A percentile compares a stretch with the other conserved stretches of the same genome.
These are phyloP conservation scores for Garra rufa DNA, from an alignment of 2,113 vertebrate species.

Conservation along the genomic window DNA sequence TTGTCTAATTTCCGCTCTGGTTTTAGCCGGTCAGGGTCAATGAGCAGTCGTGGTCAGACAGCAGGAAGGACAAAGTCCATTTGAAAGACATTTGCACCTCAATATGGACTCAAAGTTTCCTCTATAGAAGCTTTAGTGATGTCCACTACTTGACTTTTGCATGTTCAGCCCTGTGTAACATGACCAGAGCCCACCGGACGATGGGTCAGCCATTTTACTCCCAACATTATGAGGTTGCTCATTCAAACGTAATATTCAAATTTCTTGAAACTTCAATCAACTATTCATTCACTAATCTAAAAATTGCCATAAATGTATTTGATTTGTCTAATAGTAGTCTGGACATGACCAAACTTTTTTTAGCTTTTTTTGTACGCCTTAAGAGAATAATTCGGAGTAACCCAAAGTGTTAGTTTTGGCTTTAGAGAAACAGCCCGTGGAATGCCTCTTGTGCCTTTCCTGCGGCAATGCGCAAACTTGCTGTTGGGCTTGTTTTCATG, in stretches of 20 bases:
- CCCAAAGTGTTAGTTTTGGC: background rate
- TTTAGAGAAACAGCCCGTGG: background rate
- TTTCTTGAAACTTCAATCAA: constrained; percentile 9
- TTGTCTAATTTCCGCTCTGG: constrained; percentile 27
- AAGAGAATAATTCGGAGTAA: background rate
- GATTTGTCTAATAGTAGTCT: background rate
- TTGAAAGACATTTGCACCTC: constrained; percentile 57
- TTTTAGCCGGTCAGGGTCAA: constrained; percentile 25
- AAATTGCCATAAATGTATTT: background rate
- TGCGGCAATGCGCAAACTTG: background rate
- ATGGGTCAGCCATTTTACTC: constrained; percentile 54
- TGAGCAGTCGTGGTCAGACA: constrained; percentile 41
- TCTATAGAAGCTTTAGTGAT: constrained; percentile 51
- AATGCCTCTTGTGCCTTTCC: background rate
- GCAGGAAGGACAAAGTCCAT: constrained; percentile 60
- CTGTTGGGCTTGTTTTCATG: constrained; percentile 25
- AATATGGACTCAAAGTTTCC: constrained; percentile 52
- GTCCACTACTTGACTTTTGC: constrained; percentile 45
- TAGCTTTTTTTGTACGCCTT: background rate
- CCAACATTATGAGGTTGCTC: background rate
- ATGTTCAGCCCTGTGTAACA: background rate
- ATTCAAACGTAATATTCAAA: constrained; percentile 8
- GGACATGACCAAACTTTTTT: background rate
- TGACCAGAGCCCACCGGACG: constrained; percentile 51
- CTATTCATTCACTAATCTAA: background rate